Conservation (phyloP, 2,113 vertebrate genomes). For the Pituophis catenifer region DNA sequence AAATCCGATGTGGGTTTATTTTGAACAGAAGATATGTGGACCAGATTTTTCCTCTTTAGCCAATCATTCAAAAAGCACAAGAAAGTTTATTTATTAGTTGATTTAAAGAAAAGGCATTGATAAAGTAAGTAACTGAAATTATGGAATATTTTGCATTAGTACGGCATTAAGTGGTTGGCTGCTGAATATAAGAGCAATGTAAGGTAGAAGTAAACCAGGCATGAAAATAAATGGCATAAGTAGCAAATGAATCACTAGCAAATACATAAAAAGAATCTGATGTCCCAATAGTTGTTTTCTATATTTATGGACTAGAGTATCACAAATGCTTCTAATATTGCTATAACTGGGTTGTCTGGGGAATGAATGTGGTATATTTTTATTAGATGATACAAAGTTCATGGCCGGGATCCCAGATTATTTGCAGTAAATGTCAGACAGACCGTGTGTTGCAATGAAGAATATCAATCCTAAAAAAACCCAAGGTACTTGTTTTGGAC, state of each 20-base stretch:
- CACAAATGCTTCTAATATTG: background rate
- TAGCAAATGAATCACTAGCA: background rate
- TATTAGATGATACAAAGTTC: background rate
- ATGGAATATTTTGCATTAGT: background rate
- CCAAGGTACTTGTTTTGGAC: background rate
- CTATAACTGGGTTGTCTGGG: background rate
- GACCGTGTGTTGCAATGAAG: background rate
- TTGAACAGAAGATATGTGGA: background rate
- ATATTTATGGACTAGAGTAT: background rate
- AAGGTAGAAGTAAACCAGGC: background rate
- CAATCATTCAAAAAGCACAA: background rate
- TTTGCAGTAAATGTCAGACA: background rate
- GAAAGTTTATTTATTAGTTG: background rate
- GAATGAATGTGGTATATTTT: background rate
- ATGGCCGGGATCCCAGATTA: background rate
- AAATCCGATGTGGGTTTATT: background rate
- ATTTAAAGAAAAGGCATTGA: background rate
- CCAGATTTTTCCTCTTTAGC: background rate
- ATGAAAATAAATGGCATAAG: background rate
- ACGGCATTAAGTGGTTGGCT: background rate
- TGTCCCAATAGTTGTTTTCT: background rate
- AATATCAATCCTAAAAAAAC: background rate
- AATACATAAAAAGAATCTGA: background rate
- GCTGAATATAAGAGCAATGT: background rate
- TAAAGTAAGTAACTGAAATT: background rate